phyloP scores from a whole-genome alignment of 2,113 vertebrate species.

The Pteruthius melanotis region DNA sequence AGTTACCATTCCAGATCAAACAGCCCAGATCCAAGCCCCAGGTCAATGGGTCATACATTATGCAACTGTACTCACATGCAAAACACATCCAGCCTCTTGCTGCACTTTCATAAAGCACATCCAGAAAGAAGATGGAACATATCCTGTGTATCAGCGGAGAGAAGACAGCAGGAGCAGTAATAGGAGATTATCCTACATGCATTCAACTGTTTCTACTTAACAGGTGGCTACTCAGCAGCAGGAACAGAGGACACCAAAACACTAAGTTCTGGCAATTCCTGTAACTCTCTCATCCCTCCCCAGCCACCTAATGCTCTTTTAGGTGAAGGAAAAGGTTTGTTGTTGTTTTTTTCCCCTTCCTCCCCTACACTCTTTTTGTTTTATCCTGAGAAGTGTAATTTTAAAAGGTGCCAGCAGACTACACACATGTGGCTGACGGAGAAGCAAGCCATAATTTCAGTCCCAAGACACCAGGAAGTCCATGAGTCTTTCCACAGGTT shows the following conservation, averaged over 20 bases:
- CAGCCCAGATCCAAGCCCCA: not conserved
- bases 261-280: not conserved
- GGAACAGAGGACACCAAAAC: not conserved
- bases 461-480: not conserved
- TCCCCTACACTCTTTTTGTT: not conserved
- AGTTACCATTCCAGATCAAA: not conserved
- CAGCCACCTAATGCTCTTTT: not conserved
- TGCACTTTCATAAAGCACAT: not conserved
- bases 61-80: rapidly evolving
- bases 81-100: not conserved
- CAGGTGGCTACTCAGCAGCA: not conserved
- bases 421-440: not conserved
- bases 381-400: not conserved
- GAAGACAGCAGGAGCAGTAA: not conserved
- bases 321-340: not conserved
- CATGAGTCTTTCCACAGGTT: not conserved
- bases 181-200: not conserved
- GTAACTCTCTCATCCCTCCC: not conserved
- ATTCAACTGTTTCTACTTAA: not conserved
- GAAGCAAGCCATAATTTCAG: not conserved
- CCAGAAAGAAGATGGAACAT: not conserved
- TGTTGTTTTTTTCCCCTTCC: not conserved
- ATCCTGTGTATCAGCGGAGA: not conserved
- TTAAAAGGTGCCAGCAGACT: not conserved
- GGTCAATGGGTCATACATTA: not conserved